Percentiles rank a stretch among this genome's conserved stretches.
phyloP scores from a whole-genome alignment of 1,140 invertebrate species.

The Nasonia giraulti region DNA sequence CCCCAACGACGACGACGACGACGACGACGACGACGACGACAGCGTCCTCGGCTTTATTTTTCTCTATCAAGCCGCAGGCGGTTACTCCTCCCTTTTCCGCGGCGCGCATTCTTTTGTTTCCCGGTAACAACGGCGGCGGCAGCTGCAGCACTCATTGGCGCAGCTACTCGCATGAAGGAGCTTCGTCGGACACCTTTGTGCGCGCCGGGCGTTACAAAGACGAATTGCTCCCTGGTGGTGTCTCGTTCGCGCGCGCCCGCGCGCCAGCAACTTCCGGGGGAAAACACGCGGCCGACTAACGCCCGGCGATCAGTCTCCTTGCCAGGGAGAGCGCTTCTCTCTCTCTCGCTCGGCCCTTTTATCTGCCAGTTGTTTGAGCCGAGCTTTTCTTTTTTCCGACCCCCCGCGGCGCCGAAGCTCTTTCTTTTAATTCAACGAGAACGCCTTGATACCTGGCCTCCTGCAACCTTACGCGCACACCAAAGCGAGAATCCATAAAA shows the following conservation, averaged over 20 bases:
- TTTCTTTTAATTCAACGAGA: slow-evolving; percentile 19
- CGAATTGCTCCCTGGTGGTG: slow-evolving; percentile 58
- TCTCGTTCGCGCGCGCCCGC: slow-evolving; percentile 37
- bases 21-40: background rate
- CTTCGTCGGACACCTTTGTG: slow-evolving; percentile 56
- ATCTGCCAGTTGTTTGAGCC: background rate
- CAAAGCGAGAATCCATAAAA: no score
- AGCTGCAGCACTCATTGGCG: slow-evolving; percentile 37
- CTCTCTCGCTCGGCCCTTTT: background rate
- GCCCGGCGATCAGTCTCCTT: slow-evolving; percentile 52
- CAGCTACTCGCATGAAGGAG: slow-evolving; percentile 27
- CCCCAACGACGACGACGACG: background rate
- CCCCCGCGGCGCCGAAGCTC: background rate
- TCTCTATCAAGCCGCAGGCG: slow-evolving; percentile 35
- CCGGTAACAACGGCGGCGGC: background rate
- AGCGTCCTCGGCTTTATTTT: slow-evolving; percentile 41
- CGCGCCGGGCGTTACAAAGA: slow-evolving; percentile 56
- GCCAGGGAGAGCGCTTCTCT: background rate
- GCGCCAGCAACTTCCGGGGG: slow-evolving; percentile 50
- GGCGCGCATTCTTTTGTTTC: slow-evolving; percentile 44
- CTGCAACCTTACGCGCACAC: no score
- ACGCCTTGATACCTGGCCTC: no score
- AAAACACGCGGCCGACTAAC: slow-evolving; percentile 52
- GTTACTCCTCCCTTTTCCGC: slow-evolving; percentile 36
- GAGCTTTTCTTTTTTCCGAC: background rate